phyloP scores from a whole-genome alignment of 2,888 invertebrate genomes.

The Drosophila anceps region DNA sequence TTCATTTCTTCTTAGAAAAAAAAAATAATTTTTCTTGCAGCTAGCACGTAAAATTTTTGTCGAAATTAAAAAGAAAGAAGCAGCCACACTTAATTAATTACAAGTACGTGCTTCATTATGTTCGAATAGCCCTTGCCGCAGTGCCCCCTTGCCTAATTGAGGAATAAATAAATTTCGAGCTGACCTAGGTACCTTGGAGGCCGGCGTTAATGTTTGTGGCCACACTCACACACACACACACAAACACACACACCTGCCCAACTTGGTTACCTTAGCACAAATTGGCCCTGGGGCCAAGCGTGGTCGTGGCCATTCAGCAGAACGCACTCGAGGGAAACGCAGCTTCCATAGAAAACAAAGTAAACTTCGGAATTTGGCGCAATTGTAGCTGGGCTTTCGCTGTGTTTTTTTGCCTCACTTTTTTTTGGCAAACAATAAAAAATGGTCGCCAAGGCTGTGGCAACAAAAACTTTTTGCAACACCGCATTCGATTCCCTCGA shows the following conservation, averaged over 20 bases:
- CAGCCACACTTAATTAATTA: conserved; percentile 81
- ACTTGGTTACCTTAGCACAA: conserved; percentile 64
- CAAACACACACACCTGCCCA: conserved; percentile 66
- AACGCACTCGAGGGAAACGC: conserved; percentile 73
- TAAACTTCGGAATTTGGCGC: conserved; percentile 70
- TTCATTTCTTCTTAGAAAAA: neutral
- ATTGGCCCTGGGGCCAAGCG: conserved; percentile 53
- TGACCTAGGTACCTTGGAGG: conserved; percentile 55
- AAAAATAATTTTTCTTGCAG: conserved; percentile 7
- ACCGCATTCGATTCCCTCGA: conserved; percentile 74
- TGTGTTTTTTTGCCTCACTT: conserved; percentile 15
- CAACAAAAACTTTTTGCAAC: conserved; percentile 53
- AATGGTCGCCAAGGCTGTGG: conserved; percentile 63
- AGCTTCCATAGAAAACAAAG: conserved; percentile 57
- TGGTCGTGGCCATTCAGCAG: conserved; percentile 62
- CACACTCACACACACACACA: conserved; percentile 36
- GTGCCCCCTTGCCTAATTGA: conserved; percentile 56
- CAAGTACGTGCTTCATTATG: conserved; percentile 77
- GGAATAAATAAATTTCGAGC: conserved; percentile 77
- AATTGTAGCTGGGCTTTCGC: conserved; percentile 64
- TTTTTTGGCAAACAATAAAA: conserved; percentile 72
- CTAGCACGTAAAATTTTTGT: conserved; percentile 44
- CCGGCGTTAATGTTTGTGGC: conserved; percentile 53
- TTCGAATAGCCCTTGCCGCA: conserved; percentile 20
- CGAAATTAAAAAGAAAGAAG: conserved; percentile 71